Conservation (phyloP, 2,888 invertebrate genomes). For the Opisthograptis luteolata region DNA sequence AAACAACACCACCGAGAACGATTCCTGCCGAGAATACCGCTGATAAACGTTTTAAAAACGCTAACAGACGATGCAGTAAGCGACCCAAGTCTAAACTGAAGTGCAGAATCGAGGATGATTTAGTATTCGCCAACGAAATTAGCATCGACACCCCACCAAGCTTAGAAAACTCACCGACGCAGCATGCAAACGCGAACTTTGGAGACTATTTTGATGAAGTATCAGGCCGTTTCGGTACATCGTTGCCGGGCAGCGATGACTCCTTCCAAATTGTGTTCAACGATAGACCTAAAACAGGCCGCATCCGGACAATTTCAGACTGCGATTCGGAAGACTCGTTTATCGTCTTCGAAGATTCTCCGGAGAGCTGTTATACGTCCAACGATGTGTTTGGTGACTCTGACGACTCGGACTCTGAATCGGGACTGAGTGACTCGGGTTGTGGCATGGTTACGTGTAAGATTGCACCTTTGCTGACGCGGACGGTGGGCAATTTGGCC, state of each 20-base stretch:
- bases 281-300: constrained; percentile 48
- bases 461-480: constrained; percentile 55
- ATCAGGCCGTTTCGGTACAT: constrained; percentile 61
- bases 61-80: constrained; percentile 46
- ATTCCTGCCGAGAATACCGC: constrained; percentile 38
- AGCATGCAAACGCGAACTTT: constrained; percentile 7
- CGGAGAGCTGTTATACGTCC: constrained; percentile 69
- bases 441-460: constrained; percentile 49
- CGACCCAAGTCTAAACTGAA: constrained; percentile 46
- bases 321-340: constrained; percentile 86
- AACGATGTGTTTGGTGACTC: constrained; percentile 65
- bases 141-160: constrained; percentile 46
- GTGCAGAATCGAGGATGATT: constrained; percentile 57
- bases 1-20: constrained; percentile 38
- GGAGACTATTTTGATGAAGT: constrained; percentile 69
- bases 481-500: constrained; percentile 68
- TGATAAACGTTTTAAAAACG: constrained; percentile 59
- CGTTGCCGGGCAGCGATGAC: constrained; percentile 66
- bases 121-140: constrained; percentile 59
- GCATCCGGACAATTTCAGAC: constrained; percentile 64
- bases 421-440: constrained; percentile 57
- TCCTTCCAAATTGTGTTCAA: constrained; percentile 78
- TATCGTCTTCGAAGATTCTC: constrained; percentile 77
- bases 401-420: constrained; percentile 35
- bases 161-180: constrained; percentile 48